Base-by-base conservation (phyloP, 2,888 invertebrate species). In the Cremastobaeus sp. region DNA sequence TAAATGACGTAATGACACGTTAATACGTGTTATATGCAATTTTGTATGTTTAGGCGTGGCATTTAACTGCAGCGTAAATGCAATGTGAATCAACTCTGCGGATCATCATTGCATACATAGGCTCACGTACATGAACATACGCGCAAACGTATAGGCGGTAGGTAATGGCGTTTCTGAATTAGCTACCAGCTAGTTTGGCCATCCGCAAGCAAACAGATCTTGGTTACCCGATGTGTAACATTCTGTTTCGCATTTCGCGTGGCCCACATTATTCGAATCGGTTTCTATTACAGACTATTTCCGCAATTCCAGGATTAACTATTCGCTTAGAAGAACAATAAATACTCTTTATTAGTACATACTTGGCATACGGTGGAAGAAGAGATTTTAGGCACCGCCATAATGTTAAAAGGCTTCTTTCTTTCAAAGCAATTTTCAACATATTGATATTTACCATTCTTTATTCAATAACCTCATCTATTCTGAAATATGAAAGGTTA, bases 81-180 rank as follows among this genome's bases (percentile, higher is more conserved):
- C 65, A 70, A 70, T 55, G 70, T 34, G 74, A 70, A 74, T 66
- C 48, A 70, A 66, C 74, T 74, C 70, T 60, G 66, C 50, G 74
- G 66, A 74, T 74, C 70, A 66, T 70, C 57, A 70, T 70, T 65
- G 64, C 59, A 68, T 57, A 62, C 70, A 70, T 60, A 32, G 59
- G 65, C 69, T 52, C 60, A 48, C 15, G 35, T 62, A 71, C 59
- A 64, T 59, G 68, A 66, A 60, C 55, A 57, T 64, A 60, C 62
- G 65, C 41, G 54, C 50, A 55, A 62, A 47, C 66, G 73, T 68
- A 71, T 68, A 54, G 72, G 64, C 68, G 76, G 75, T 65, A 62
- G 76, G 85, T 85, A 86, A 86, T 86, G 86, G 86, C 84, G 86
- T 86, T 84, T 85, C 86, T 85, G 86, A 86, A 86, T 86, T 86